Base-by-base conservation (phyloP, 2,113 vertebrate genomes). In the Taurulus bubalis region DNA sequence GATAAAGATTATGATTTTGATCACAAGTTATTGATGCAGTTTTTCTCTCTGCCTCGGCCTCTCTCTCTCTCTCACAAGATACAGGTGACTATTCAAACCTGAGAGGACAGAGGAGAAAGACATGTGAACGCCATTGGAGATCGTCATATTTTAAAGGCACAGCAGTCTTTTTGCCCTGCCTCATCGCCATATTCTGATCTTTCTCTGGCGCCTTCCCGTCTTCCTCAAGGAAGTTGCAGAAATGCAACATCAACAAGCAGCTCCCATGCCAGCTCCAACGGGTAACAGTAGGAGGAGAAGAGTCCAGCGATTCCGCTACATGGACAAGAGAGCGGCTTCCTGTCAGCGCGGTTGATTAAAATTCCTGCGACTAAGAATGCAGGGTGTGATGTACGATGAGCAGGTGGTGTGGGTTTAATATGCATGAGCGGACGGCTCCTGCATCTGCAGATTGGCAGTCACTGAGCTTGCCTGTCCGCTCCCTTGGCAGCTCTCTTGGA, bases 351-450 rank as follows among this genome's bases (percentile, higher is more conserved):
- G 82, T 86, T 88, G 91, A 93, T 94, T 93, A 92, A 91, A 92
- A 94, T 94, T 93, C 91, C 91, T 79, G 79, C 72, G 90, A 85
- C 82, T 68, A 67, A 88, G 91, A 91, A 91, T 78, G 90, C 88
- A 87, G 91, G 87, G 91, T 84, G 92, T 92, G 92, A 94, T 94
- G 90, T 93, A 90, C 88, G 90, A 89, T 75, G 71, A 93, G 89
- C 92, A 93, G 93, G 92, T 93, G 93, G 93, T 64, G 88, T 68
- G 87, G 89, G 77, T 88, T 93, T 93, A 92, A 93, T 94, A 94
- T 93, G 90, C 92, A 93, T 92, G 92, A 93, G 91, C 67, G 85
- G 89, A 85, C 85, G 71, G 87, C 84, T 82, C 69, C 87, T 86
- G 91, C 90, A 92, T 94, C 91, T 93, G 91, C 91, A 91, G 90